Evolutionary conservation across 2,888 invertebrate genomes (phyloP).

Genomic region (Andricus quercusramuli): DNA sequence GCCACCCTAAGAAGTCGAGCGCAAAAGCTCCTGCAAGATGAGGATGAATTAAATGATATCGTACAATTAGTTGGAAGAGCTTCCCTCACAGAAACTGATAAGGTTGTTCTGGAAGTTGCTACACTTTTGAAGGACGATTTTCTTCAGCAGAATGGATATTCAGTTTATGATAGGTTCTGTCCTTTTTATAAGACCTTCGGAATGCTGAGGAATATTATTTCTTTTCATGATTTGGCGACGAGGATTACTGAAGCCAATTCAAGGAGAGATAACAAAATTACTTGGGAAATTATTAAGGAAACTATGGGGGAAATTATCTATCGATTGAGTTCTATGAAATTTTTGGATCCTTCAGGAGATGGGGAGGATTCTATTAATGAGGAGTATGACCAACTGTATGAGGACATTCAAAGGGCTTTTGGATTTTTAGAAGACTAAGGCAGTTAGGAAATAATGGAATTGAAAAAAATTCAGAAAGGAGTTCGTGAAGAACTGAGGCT

Average conservation of each 20-base stretch:
- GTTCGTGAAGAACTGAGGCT: too few species aligned
- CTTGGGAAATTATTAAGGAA: conserved; percentile 96
- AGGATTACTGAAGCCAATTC: conserved; percentile 97
- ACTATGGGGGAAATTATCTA: conserved; percentile 95
- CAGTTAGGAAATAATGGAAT: neutral
- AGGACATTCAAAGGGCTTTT: conserved; percentile 96
- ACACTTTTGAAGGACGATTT: conserved; percentile 98
- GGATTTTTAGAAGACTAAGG: conserved; percentile 64
- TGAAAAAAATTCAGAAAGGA: neutral
- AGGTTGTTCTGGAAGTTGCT: conserved; percentile 97
- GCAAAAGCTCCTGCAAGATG: conserved; percentile 95
- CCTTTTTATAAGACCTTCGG: conserved; percentile 99
- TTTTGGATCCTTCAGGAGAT: conserved; percentile 98
- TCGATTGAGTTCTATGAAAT: conserved; percentile 98
- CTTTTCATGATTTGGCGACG: conserved; percentile 96
- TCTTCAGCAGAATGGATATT: conserved; percentile 97
- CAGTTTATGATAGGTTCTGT: conserved; percentile 95
- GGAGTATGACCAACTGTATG: conserved; percentile 95
- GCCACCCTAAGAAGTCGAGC: conserved; percentile 95
- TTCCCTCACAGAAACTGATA: conserved; percentile 97
- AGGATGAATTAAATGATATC: conserved; percentile 99
- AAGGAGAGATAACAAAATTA: conserved; percentile 97
- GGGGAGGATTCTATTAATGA: conserved; percentile 97
- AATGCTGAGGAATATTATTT: conserved; percentile 97
- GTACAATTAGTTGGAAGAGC: conserved; percentile 98